Base-by-base conservation (phyloP, 2,113 vertebrate genomes). In the Neodontobutis hainanensis region DNA sequence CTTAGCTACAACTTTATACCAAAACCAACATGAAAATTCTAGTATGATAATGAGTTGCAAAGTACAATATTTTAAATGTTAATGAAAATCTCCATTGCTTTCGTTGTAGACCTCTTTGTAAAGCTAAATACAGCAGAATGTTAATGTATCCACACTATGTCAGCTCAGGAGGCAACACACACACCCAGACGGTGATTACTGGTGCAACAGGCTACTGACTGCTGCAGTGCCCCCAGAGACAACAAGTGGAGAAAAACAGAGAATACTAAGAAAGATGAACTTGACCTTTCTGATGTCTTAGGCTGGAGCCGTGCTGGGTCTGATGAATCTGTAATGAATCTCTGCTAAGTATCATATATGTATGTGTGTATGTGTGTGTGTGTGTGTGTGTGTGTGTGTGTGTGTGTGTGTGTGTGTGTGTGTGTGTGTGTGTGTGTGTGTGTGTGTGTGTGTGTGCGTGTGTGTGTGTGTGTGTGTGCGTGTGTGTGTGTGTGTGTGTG, bases 221-320 rank as follows among this genome's bases (percentile, higher is more conserved):
- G 80, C 76, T 65, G 73, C 67, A 48, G 61, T 50, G 61, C 56
- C 87, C 75, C 80, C 66, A 6, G 88, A 90, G 88, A 88, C 85
- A 84, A 84, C 70, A 78, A 81, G 75, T 68, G 45, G 76, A 74
- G 79, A 68, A 78, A 85, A 50, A 83, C 75, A 70, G 61, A 79
- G 85, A 87, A 87, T 80, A 78, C 82, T 76, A 78, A 90, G 73
- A 72, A 82, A 87, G 87, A 87, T 89, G 85, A 90, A 87, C 84
- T 88, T 91, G 88, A 91, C 90, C 90, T 91, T 91, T 91, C 83
- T 60, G 68, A 87, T 89, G 86, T 90, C 88, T 89, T 88, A 86
- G 86, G 82, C 77, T 70, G 82, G 77, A 83, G 85, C 86, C 81
- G 84, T 80, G 82, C 82, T 73, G 85, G 65, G 82, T 73, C 84